A percentile compares a stretch with the other conserved stretches of the same genome.
phyloP scores from a whole-genome alignment of 2,888 invertebrate species.

The Creontiades dilutus region DNA sequence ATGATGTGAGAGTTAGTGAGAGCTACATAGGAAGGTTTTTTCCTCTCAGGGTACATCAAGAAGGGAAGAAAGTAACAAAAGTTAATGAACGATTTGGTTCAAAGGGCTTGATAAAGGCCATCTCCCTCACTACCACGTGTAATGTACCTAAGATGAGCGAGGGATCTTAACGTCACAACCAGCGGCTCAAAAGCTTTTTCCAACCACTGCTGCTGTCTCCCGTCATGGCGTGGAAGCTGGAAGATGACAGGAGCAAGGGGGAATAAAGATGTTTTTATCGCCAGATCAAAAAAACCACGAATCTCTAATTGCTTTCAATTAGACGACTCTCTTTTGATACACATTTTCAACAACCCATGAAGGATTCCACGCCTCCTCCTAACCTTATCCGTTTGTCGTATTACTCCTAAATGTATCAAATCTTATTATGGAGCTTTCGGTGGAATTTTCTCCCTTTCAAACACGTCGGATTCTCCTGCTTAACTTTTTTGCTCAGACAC shows the following conservation, averaged over 20 bases:
- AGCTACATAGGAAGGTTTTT: too few species aligned
- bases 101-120: background rate
- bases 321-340: constrained; percentile 44
- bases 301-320: constrained; percentile 54
- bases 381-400: background rate
- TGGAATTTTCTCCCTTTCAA: background rate
- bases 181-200: background rate
- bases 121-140: background rate
- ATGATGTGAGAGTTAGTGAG: too few species aligned
- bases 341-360: constrained; percentile 24
- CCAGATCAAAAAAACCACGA: constrained; percentile 9
- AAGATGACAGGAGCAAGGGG: background rate
- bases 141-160: background rate
- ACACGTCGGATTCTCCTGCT: background rate
- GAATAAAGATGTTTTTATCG: constrained; percentile 47
- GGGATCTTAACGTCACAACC: background rate
- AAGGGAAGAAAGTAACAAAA: background rate
- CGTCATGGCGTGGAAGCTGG: background rate
- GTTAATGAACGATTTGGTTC: background rate
- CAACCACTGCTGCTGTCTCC: background rate
- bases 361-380: background rate
- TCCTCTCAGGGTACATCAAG: too few species aligned
- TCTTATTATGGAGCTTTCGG: constrained; percentile 35
- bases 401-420: constrained; percentile 25
- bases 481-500: background rate